Conservation (phyloP, 2,797 vertebrate species). For the Rhodeus uyekii region DNA sequence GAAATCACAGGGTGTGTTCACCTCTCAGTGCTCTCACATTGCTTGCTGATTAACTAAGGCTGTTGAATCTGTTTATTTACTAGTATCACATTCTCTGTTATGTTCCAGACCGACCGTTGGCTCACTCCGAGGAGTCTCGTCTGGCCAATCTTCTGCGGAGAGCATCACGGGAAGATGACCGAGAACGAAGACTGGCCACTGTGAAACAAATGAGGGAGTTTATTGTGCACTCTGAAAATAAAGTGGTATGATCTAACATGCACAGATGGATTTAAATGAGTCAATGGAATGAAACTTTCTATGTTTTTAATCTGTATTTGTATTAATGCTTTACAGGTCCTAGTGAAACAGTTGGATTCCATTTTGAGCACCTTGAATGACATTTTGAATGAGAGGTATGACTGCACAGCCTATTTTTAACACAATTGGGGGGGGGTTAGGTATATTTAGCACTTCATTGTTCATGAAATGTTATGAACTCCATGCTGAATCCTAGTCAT, state of each 20-base stretch:
- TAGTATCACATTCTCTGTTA: not conserved
- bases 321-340: conserved; percentile 75
- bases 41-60: not conserved
- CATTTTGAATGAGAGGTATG: conserved; percentile 97
- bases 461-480: not conserved
- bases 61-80: not conserved
- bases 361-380: conserved; percentile 95
- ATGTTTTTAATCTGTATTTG: not conserved
- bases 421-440: not conserved
- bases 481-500: not conserved
- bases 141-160: conserved; percentile 98
- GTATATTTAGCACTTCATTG: conserved; percentile 25
- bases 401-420: conserved; percentile 20
- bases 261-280: not conserved
- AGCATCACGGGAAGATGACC: conserved; percentile 98
- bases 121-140: conserved; percentile 99
- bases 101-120: conserved; percentile 91
- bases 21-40: not conserved
- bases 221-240: conserved; percentile 97
- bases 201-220: conserved; percentile 98
- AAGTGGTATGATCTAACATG: conserved; percentile 82
- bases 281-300: not conserved
- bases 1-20: conserved; percentile 95
- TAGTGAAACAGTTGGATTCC: conserved; percentile 98
- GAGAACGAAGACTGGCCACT: conserved; percentile 96